Conservation (phyloP, 2,113 vertebrate genomes). For the Paramormyrops kingsleyae region DNA sequence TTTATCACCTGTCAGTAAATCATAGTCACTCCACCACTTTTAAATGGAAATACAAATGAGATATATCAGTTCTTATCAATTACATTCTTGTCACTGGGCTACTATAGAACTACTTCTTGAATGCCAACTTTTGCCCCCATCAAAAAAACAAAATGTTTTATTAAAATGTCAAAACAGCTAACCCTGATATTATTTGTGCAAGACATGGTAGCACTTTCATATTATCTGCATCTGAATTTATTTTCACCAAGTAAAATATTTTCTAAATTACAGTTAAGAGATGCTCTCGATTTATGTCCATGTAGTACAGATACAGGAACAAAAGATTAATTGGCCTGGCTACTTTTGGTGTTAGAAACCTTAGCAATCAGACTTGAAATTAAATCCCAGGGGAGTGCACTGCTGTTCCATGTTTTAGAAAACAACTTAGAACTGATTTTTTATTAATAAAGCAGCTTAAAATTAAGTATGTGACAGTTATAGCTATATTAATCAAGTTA, state of each 20-base stretch:
- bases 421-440: background rate
- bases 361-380: background rate
- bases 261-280: background rate
- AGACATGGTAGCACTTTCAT: background rate
- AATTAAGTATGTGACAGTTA: background rate
- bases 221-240: background rate
- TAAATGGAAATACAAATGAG: background rate
- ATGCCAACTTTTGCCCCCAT: background rate
- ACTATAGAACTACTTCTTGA: background rate
- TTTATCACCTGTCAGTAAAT: constrained; percentile 6
- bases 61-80: background rate
- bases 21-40: background rate
- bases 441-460: background rate
- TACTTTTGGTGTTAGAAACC: background rate
- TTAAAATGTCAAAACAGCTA: background rate
- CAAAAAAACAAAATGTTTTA: background rate
- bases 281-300: background rate
- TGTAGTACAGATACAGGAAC: background rate
- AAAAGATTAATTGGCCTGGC: background rate
- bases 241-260: background rate
- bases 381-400: background rate
- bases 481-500: background rate
- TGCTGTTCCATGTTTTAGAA: background rate
- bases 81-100: background rate
- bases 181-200: background rate